Percentiles rank a stretch among this genome's conserved stretches.
These are phyloP conservation scores for Fistularia commersonii DNA, from an alignment of 2,797 vertebrate genomes.

Conservation along the genomic window DNA sequence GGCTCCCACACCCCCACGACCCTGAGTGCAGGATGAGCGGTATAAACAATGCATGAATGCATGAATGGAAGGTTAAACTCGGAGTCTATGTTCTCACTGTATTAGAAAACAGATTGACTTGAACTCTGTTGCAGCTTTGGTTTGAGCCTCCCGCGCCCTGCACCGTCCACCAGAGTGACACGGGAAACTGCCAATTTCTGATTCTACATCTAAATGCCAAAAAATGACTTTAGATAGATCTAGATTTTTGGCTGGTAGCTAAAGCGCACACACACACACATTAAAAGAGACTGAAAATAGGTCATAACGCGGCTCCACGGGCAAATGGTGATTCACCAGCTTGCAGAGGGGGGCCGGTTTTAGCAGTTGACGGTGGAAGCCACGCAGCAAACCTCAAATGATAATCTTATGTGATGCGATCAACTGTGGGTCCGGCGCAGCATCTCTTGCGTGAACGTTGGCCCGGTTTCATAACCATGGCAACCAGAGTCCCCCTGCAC, in stretches of 20 bases:
- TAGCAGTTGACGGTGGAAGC: constrained; percentile 34
- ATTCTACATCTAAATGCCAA: too few species aligned
- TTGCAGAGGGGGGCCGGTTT: constrained; percentile 31
- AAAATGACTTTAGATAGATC: too few species aligned
- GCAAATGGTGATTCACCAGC: constrained; percentile 49
- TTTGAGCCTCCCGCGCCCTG: too few species aligned
- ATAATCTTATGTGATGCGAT: constrained; percentile 52
- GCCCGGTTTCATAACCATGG: constrained; percentile 60
- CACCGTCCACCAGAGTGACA: too few species aligned
- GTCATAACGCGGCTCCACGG: constrained; percentile 45
- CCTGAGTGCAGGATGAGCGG: too few species aligned
- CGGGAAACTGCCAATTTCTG: too few species aligned
- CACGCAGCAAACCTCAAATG: constrained; percentile 26
- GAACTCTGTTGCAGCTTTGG: too few species aligned
- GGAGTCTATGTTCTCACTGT: too few species aligned
- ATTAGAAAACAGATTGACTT: too few species aligned
- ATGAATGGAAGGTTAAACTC: too few species aligned
- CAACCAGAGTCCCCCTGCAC: constrained; percentile 61
- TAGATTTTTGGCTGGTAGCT: constrained; percentile 21
- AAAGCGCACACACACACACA: constrained; percentile 4
- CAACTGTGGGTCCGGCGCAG: constrained; percentile 25
- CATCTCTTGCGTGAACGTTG: constrained; percentile 46
- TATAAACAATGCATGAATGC: too few species aligned
- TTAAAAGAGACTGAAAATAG: constrained; percentile 36
- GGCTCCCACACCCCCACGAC: too few species aligned